These are phyloP conservation scores for Pseudomyrmex flavicornis DNA, from an alignment of 1,140 invertebrate genomes.

Conservation along the genomic window DNA sequence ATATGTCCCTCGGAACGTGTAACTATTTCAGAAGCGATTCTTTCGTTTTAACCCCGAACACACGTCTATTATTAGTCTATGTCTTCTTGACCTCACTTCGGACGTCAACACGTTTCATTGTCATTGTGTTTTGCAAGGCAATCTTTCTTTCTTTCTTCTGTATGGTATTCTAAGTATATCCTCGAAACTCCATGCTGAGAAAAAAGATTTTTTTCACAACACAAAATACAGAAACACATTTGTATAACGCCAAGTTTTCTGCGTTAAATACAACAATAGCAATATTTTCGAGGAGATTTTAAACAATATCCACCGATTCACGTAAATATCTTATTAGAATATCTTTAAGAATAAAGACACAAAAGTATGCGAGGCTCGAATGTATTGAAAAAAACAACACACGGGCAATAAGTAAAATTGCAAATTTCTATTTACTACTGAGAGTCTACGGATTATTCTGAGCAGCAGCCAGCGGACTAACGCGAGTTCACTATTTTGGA, in stretches of 20 bases:
- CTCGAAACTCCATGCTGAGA: not conserved
- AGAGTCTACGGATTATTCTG: not conserved
- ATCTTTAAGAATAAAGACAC: too few relatives aligned
- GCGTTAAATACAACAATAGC: not conserved
- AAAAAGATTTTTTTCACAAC: not conserved
- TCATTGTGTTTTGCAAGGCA: not conserved
- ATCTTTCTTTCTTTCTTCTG: not conserved
- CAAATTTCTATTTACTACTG: not conserved
- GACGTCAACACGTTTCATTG: not conserved
- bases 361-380: too few relatives aligned
- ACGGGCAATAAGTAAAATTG: not conserved
- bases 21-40: constrained; percentile 70
- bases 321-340: too few relatives aligned
- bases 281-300: not conserved
- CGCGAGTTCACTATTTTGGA: constrained; percentile 16
- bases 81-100: not conserved
- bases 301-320: not conserved
- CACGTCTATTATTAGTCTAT: constrained; percentile 57
- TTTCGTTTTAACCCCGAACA: constrained; percentile 33
- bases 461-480: not conserved
- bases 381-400: too few relatives aligned
- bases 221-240: not conserved
- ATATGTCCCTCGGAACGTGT: constrained; percentile 66
- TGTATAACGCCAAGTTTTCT: not conserved
- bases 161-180: not conserved